A percentile compares a stretch with the other conserved stretches of the same genome.
phyloP scores from a whole-genome alignment of 2,888 invertebrate genomes.

The Leptinotarsa rubiginosa region DNA sequence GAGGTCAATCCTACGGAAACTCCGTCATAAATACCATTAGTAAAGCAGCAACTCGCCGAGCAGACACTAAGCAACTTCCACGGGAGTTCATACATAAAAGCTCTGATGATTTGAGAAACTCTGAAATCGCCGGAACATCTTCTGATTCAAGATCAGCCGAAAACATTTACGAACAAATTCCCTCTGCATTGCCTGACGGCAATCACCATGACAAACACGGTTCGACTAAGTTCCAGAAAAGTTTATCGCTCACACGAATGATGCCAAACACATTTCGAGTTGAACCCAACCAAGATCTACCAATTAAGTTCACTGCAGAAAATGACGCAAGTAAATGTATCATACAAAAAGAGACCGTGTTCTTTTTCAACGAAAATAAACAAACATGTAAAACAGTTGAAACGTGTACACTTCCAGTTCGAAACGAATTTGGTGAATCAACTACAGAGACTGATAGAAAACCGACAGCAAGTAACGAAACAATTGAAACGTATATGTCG shows the following conservation, averaged over 20 bases:
- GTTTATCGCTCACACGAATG: not conserved
- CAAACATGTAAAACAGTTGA: not conserved
- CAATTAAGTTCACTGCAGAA: slow-evolving; percentile 41
- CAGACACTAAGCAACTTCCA: slow-evolving; percentile 27
- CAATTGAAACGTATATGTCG: not conserved
- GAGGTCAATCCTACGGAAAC: slow-evolving; percentile 57
- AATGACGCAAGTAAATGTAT: slow-evolving; percentile 39
- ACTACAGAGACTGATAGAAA: not conserved
- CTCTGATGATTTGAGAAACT: not conserved
- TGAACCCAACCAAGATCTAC: slow-evolving; percentile 12
- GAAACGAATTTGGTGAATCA: not conserved
- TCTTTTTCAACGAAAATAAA: not conserved
- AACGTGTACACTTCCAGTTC: not conserved
- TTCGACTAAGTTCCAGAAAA: not conserved
- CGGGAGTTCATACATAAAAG: slow-evolving; percentile 6
- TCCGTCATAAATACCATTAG: slow-evolving; percentile 15
- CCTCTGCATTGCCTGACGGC: slow-evolving; percentile 22
- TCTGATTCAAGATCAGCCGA: slow-evolving; percentile 29
- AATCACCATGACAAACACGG: slow-evolving; percentile 3
- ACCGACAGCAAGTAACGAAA: not conserved
- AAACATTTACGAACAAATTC: slow-evolving; percentile 48
- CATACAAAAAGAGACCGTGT: slow-evolving; percentile 22
- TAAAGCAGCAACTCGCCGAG: slow-evolving; percentile 36
- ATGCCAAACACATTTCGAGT: not conserved
- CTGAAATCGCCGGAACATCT: not conserved